A percentile compares a stretch with the other conserved stretches of the same genome.
These are phyloP conservation scores for Invenusta paracnida DNA, from an alignment of 2,888 invertebrate genomes.

Conservation along the genomic window DNA sequence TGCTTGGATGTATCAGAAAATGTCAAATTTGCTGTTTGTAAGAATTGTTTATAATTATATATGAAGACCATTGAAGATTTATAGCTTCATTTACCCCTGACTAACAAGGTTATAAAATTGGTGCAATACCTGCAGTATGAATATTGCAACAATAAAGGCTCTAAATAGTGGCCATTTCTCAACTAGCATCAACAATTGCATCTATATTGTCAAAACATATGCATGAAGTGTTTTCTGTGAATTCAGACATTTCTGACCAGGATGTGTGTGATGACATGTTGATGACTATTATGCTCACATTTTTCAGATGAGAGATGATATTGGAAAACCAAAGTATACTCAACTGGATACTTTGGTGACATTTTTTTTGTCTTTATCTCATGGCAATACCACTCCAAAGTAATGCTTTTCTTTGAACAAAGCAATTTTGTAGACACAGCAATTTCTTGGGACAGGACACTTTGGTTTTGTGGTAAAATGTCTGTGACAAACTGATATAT, in stretches of 20 bases:
- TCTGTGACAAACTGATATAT: background rate
- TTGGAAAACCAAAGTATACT: background rate
- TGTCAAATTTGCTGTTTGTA: background rate
- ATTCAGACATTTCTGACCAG: background rate
- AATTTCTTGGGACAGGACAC: background rate
- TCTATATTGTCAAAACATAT: background rate
- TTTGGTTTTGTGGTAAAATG: background rate
- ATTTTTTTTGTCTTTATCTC: background rate
- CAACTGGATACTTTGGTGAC: background rate
- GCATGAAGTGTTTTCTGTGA: background rate
- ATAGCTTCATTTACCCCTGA: background rate
- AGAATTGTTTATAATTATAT: background rate
- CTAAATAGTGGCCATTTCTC: no score
- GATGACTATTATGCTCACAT: background rate
- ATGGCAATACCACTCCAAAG: background rate
- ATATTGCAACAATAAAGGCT: no score
- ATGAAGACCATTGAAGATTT: background rate
- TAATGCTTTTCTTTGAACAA: background rate
- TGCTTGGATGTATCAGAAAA: background rate
- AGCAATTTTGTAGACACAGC: background rate
- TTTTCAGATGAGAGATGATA: background rate
- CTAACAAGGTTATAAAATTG: background rate
- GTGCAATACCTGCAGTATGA: background rate
- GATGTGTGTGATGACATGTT: background rate
- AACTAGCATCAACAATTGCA: background rate